Conservation (phyloP, 2,888 invertebrate genomes). For the Leptopilina drosophilae region DNA sequence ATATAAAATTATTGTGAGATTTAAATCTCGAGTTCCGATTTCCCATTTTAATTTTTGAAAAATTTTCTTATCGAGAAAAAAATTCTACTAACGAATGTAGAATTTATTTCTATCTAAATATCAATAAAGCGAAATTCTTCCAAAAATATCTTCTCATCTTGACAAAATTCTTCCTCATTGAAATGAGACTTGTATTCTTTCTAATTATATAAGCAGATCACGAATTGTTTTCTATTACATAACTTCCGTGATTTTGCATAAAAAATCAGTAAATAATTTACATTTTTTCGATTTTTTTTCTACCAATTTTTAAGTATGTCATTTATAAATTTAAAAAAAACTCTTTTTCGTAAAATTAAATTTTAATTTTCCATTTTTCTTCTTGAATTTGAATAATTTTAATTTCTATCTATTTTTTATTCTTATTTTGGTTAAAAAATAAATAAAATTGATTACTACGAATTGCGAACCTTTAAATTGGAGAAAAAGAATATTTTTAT, state of each 20-base stretch:
- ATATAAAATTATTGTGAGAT: neutral
- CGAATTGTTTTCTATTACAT: neutral
- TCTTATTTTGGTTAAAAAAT: too few relatives aligned
- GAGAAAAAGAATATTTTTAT: too few relatives aligned
- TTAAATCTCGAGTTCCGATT: neutral
- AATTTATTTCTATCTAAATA: too few relatives aligned
- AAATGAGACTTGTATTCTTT: neutral
- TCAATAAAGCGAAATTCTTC: neutral
- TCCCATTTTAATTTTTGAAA: neutral
- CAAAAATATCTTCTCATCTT: neutral
- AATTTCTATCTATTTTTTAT: too few relatives aligned
- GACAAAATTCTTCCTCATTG: neutral
- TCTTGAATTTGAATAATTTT: too few relatives aligned
- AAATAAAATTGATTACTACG: too few relatives aligned
- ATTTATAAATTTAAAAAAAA: too few relatives aligned
- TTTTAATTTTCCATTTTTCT: too few relatives aligned
- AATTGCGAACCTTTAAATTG: too few relatives aligned
- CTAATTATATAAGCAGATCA: neutral
- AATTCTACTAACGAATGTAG: neutral
- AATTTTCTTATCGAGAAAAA: neutral
- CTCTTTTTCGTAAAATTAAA: too few relatives aligned
- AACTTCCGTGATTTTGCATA: neutral
- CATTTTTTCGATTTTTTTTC: neutral
- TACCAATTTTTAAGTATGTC: too few relatives aligned
- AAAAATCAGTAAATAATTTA: neutral